phyloP scores from a whole-genome alignment of 2,888 invertebrate genomes.

The Macropis europaea region DNA sequence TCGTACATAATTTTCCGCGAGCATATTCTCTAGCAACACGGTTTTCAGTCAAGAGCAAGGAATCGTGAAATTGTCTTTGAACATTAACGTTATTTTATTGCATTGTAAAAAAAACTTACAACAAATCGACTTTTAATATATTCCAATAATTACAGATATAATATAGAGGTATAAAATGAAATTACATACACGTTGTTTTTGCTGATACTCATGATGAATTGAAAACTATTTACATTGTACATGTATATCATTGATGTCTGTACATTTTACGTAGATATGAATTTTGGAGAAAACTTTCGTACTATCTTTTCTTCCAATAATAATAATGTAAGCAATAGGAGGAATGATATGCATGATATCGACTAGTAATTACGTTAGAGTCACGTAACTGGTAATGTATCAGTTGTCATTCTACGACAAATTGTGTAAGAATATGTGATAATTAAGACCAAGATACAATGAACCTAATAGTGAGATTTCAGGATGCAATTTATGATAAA shows the following conservation, averaged over 20 bases:
- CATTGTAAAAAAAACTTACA: conserved; percentile 26
- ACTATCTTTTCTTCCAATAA: conserved; percentile 31
- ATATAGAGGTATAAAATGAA: not conserved
- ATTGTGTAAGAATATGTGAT: conserved; percentile 33
- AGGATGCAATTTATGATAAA: conserved; percentile 49
- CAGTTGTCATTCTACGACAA: conserved; percentile 5
- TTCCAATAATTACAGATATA: conserved; percentile 15
- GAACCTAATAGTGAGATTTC: conserved; percentile 58
- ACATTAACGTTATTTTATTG: not conserved
- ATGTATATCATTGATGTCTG: conserved; percentile 6
- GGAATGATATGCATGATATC: not conserved
- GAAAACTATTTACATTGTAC: conserved; percentile 17
- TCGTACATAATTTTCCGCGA: conserved; percentile 86
- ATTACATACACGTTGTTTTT: conserved; percentile 20
- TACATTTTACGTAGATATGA: conserved; percentile 18
- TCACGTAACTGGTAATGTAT: conserved; percentile 5
- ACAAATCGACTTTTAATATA: conserved; percentile 21
- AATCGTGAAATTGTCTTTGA: conserved; percentile 61
- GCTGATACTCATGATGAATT: conserved; percentile 12
- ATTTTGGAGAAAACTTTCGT: conserved; percentile 20
- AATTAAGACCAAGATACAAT: conserved; percentile 48
- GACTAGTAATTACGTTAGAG: not conserved
- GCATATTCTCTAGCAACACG: conserved; percentile 83
- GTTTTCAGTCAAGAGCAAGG: conserved; percentile 72
- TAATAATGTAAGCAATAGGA: conserved; percentile 12